Conservation (phyloP, 2,797 vertebrate species). For the Periophthalmus magnuspinnatus region DNA sequence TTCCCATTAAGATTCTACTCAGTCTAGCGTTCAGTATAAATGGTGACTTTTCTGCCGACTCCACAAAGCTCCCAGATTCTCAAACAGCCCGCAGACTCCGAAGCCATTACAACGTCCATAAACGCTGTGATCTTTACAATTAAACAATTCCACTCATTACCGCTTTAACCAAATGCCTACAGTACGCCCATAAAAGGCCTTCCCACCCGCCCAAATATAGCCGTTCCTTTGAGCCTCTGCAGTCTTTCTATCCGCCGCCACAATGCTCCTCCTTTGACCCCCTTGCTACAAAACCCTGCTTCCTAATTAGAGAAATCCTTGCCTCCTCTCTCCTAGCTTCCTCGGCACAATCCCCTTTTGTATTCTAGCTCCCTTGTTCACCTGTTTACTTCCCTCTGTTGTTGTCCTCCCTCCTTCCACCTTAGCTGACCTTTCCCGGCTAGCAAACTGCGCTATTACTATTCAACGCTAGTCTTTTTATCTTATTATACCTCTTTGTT, state of each 20-base stretch:
- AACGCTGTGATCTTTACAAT: slow-evolving; percentile 43
- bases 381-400: neutral
- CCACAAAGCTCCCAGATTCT: neutral
- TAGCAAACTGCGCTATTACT: slow-evolving; percentile 58
- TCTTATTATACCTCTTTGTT: slow-evolving; percentile 67
- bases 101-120: slow-evolving; percentile 23
- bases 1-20: neutral
- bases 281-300: slow-evolving; percentile 26
- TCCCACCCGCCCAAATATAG: slow-evolving; percentile 3
- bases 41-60: neutral
- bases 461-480: slow-evolving; percentile 58
- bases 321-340: slow-evolving; percentile 16
- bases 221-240: slow-evolving; percentile 17
- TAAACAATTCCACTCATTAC: slow-evolving; percentile 32
- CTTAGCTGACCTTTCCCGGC: slow-evolving; percentile 30
- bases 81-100: slow-evolving; percentile 14
- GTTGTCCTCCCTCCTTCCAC: slow-evolving; percentile 41
- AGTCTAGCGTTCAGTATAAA: neutral
- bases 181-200: slow-evolving; percentile 10
- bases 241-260: slow-evolving; percentile 23
- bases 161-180: slow-evolving; percentile 22
- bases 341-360: slow-evolving; percentile 1
- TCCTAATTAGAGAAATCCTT: slow-evolving; percentile 55
- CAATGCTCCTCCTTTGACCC: slow-evolving; percentile 44
- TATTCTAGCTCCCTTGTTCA: neutral